Base-by-base conservation (phyloP, 2,113 vertebrate species). In the Centropus bengalensis region DNA sequence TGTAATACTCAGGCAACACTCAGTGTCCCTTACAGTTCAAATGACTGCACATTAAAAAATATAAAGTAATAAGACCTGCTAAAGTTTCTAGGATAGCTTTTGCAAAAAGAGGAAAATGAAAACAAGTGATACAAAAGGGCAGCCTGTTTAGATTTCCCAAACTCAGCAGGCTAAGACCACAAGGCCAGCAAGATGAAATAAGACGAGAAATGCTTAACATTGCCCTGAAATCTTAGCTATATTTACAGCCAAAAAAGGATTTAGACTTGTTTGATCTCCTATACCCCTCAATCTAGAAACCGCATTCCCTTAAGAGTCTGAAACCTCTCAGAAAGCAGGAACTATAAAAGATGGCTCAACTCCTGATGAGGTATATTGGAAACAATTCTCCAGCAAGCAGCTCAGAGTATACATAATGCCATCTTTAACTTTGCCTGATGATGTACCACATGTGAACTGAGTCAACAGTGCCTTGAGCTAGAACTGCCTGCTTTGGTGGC, bases 401-500 rank as follows among this genome's bases (percentile, higher is more conserved):
- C 36, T 75, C 40, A 38, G 40, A 40, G 19, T 2, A 73, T 38
- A 38, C 47, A 68, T 0, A 0, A 44, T 45, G 44, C 5, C 2
- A 2, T n/a, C 56, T 64, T 68, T 54, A 62, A 59, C 68, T 74
- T 16, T 59, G 30, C 22, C 56, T 47, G 42, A 22, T 27, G 28
- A 74, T 1, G 1, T 24, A 51, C 13, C 21, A 49, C 10, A 19
- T 23, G 47, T 52, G 28, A 86, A 32, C 9, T 60, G 19, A 62
- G 23, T 52, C 64, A 62, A 58, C 19, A 11, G 8, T 71, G 32
- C 47, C 69, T 42, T 62, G 17, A 94, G 54, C 14, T 68, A 49
- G 28, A 89, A 62, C 14, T 15, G 52, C 27, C 38, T 52, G 33
- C 15, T 91, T 78, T 71, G 23, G 51, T 86, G 54, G n/a, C 59